These are phyloP conservation scores for Stenodera caucasica DNA, from an alignment of 2,888 invertebrate genomes.

Conservation along the genomic window DNA sequence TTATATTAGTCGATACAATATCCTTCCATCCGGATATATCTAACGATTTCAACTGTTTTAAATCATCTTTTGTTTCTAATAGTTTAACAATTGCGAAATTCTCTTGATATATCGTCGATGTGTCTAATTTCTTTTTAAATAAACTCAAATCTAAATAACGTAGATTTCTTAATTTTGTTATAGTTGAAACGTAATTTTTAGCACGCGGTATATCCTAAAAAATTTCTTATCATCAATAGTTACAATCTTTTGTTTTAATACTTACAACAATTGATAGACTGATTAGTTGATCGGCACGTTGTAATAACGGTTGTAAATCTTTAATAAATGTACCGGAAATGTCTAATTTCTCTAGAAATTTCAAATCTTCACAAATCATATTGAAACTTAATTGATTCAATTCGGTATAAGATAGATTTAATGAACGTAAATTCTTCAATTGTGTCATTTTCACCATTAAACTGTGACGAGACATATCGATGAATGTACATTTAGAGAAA, in stretches of 20 bases:
- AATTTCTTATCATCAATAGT: too few species aligned
- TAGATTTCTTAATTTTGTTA: conserved; percentile 42
- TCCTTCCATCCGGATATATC: conserved; percentile 64
- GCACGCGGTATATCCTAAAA: conserved; percentile 16
- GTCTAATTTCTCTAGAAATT: conserved; percentile 64
- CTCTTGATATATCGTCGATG: not conserved
- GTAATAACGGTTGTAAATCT: conserved; percentile 63
- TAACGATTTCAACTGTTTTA: conserved; percentile 56
- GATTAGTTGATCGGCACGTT: conserved; percentile 61
- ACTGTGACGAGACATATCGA: conserved; percentile 58
- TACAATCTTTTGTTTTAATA: too few species aligned
- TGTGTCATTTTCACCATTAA: conserved; percentile 62
- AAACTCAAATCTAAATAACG: conserved; percentile 51
- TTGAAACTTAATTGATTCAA: conserved; percentile 67
- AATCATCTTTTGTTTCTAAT: not conserved
- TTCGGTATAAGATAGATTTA: conserved; percentile 71
- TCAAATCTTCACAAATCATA: conserved; percentile 67
- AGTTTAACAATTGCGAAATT: conserved; percentile 35
- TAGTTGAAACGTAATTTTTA: conserved; percentile 35
- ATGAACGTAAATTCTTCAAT: conserved; percentile 61
- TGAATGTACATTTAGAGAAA: conserved; percentile 65
- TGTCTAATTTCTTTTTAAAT: conserved; percentile 45
- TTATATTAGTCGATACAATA: conserved; percentile 32
- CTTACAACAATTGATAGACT: conserved; percentile 62
- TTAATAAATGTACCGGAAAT: conserved; percentile 67